Conservation (phyloP, 2,888 invertebrate genomes). For the Elmis aenea region DNA sequence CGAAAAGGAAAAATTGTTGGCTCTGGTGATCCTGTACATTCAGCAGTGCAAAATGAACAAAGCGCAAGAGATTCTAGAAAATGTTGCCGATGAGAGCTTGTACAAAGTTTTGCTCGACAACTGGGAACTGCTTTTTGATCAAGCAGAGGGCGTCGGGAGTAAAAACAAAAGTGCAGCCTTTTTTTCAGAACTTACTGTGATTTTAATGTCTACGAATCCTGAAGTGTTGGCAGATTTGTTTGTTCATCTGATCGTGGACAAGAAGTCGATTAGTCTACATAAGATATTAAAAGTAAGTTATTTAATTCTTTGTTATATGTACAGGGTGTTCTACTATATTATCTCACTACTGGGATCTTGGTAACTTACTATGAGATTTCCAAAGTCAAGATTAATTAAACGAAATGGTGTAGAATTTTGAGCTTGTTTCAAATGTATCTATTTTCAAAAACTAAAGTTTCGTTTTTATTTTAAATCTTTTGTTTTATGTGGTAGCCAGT, state of each 20-base stretch:
- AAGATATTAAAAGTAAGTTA: constrained; percentile 43
- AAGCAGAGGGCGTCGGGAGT: constrained; percentile 36
- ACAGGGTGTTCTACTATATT: no score
- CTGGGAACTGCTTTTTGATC: constrained; percentile 52
- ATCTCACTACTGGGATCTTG: no score
- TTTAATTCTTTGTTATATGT: no score
- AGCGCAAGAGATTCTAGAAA: constrained; percentile 47
- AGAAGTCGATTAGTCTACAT: constrained; percentile 44
- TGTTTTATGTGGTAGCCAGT: no score
- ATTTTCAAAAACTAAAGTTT: no score
- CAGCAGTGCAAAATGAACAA: constrained; percentile 50
- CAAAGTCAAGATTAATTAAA: no score
- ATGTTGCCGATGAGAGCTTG: constrained; percentile 44
- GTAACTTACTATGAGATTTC: no score
- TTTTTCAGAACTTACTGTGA: constrained; percentile 53
- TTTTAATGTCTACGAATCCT: constrained; percentile 49
- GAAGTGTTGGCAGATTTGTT: constrained; percentile 48
- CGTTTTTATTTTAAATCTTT: no score
- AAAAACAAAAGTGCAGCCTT: constrained; percentile 43
- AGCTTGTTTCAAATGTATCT: no score
- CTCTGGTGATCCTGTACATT: constrained; percentile 49
- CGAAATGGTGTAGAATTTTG: no score
- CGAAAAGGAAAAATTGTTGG: constrained; percentile 43
- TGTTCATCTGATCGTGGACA: constrained; percentile 46
- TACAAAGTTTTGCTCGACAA: constrained; percentile 44